Evolutionary conservation across 2,888 invertebrate genomes (phyloP).

Genomic region (Pristionchus exspectatus): DNA sequence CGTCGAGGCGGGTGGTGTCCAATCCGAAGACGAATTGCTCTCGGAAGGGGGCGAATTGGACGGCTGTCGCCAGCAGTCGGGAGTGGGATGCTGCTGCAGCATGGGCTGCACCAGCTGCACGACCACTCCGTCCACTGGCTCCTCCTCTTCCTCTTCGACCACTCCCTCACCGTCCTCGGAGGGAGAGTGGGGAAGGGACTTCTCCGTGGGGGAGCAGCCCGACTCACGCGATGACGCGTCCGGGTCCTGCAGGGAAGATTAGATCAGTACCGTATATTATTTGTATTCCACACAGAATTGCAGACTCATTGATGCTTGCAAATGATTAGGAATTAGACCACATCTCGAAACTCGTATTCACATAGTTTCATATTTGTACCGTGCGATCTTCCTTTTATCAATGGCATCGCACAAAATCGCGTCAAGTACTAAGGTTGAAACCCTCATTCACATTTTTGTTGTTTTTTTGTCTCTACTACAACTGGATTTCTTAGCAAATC

Average conservation of each 20-base stretch:
- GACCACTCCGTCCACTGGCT: slow-evolving; percentile 59
- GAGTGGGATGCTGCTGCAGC: slow-evolving; percentile 57
- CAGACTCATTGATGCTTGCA: not conserved
- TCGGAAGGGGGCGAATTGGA: slow-evolving; percentile 67
- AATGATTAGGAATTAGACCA: not conserved
- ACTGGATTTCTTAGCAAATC: too few relatives aligned
- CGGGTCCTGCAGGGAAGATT: slow-evolving; percentile 34
- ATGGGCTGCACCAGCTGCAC: slow-evolving; percentile 55
- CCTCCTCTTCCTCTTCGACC: not conserved
- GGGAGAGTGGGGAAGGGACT: not conserved
- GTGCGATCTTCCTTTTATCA: too few relatives aligned
- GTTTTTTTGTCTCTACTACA: too few relatives aligned
- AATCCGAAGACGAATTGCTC: slow-evolving; percentile 69
- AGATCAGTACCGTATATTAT: not conserved
- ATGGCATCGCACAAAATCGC: too few relatives aligned
- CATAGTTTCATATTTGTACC: too few relatives aligned
- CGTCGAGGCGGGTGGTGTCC: slow-evolving; percentile 55
- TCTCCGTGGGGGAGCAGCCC: slow-evolving; percentile 46
- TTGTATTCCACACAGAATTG: not conserved
- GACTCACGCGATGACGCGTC: slow-evolving; percentile 53
- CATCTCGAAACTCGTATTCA: too few relatives aligned
- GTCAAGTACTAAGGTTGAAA: too few relatives aligned
- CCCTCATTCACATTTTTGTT: too few relatives aligned
- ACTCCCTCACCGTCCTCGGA: not conserved
- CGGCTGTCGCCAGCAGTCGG: slow-evolving; percentile 62